Evolutionary conservation across 2,888 invertebrate genomes (phyloP).

Genomic region (Limulus polyphemus): DNA sequence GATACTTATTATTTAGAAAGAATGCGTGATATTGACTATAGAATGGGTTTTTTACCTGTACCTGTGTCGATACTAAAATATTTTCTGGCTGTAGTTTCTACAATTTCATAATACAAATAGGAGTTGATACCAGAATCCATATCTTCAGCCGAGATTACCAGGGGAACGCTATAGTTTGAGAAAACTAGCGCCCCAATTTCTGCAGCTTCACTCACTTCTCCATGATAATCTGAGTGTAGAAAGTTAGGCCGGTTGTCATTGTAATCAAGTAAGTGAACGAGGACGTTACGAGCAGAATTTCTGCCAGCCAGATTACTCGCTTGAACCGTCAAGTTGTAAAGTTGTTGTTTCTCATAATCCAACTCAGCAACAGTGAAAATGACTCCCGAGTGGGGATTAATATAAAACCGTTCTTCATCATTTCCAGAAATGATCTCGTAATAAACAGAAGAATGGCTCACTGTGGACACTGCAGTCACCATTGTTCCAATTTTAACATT

Average conservation of each 20-base stretch:
- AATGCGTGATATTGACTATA: not conserved
- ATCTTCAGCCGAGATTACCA: slow-evolving; percentile 73
- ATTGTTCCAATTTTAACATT: slow-evolving; percentile 66
- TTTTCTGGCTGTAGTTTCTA: slow-evolving; percentile 60
- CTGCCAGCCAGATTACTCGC: slow-evolving; percentile 62
- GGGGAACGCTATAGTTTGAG: slow-evolving; percentile 53
- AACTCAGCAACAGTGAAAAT: slow-evolving; percentile 24
- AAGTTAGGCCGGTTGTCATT: slow-evolving; percentile 74
- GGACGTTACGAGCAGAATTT: slow-evolving; percentile 53
- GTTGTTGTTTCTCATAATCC: slow-evolving; percentile 27
- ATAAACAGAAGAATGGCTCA: slow-evolving; percentile 63
- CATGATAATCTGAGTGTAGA: slow-evolving; percentile 50
- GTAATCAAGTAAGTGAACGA: slow-evolving; percentile 72
- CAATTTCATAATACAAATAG: slow-evolving; percentile 67
- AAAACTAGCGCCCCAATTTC: slow-evolving; percentile 58
- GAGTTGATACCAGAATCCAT: slow-evolving; percentile 75
- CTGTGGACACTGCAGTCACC: slow-evolving; percentile 49
- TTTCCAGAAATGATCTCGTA: slow-evolving; percentile 68
- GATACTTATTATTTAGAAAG: not conserved
- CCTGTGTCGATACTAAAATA: slow-evolving; percentile 74
- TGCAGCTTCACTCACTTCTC: slow-evolving; percentile 61
- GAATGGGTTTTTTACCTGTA: slow-evolving; percentile 43
- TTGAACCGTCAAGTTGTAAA: slow-evolving; percentile 24
- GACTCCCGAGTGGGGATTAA: slow-evolving; percentile 77
- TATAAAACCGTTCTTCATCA: slow-evolving; percentile 54